Base-by-base conservation (phyloP, 2,797 vertebrate genomes). In the Mormyrus hasselquistii region DNA sequence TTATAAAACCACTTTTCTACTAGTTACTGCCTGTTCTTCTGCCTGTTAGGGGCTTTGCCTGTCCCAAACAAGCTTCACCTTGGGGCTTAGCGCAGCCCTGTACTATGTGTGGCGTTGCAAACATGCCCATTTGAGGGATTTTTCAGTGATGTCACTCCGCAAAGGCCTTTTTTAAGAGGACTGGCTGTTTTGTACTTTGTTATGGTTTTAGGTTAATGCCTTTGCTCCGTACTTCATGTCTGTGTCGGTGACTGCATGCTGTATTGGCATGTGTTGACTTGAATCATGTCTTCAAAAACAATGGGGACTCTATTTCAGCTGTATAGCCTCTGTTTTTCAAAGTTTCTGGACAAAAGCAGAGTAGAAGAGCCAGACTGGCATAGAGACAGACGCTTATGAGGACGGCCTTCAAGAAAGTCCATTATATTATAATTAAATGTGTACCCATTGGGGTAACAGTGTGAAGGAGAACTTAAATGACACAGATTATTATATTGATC, bases 231-330 rank as follows among this genome's bases (percentile, higher is more conserved):
- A 6, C 69, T 73, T 73, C 29, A 4, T 73, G 69, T 73, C 69
- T 73, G 69, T 73, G 69, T 73, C 69, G 10, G 76, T 22, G 76
- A 47, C 41, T 41, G 76, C 0, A 0, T 82, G 41, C 16, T 44
- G 76, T 47, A 82, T n/a, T 47, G 76, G 41, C 76, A 44, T 82
- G 76, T 82, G 76, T 82, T 82, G 38, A 82, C 76, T 82, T 82
- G 76, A 82, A 47, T 82, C 19, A 19, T 82, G 41, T 82, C 41
- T 82, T 44, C 41, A 82, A 47, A 82, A 47, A 47, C 41, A 82
- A 47, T 47, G 41, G 76, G 76, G 76, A 82, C 41, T 47, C 41
- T 82, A 9, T 47, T 82, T 82, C 38, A n/a, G 38, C 38, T 79
- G 34, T 79, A 16, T 79, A 3, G 73, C 73, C 38, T 41, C 73